Conservation (phyloP, 2,113 vertebrate genomes). For the Trinectes maculatus region DNA sequence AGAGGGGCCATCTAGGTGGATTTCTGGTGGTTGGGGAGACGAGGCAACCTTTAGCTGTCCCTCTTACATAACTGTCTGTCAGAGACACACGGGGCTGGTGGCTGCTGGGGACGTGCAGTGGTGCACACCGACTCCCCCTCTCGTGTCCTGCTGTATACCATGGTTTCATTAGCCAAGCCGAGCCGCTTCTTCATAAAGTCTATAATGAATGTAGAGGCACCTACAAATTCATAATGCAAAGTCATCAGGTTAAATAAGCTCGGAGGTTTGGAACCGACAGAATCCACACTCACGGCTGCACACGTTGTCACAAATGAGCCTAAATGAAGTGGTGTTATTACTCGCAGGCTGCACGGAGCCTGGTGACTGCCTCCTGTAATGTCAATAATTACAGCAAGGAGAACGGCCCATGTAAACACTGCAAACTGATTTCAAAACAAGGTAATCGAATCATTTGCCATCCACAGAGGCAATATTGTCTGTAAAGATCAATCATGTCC, state of each 20-base stretch:
- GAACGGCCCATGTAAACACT: constrained; percentile 32
- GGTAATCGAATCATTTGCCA: constrained; percentile 56
- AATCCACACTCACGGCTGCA: constrained; percentile 1
- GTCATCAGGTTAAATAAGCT: constrained; percentile 26
- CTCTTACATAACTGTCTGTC: constrained; percentile 73
- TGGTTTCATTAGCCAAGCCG: constrained; percentile 43
- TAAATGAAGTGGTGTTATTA: constrained; percentile 24
- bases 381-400: constrained; percentile 45
- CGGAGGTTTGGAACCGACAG: constrained; percentile 20
- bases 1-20: constrained; percentile 49
- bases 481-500: constrained; percentile 46
- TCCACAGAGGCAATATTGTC: constrained; percentile 48
- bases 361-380: constrained; percentile 4
- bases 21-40: constrained; percentile 68
- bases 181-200: constrained; percentile 30
- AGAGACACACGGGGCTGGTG: constrained; percentile 40
- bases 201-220: constrained; percentile 20
- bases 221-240: constrained; percentile 38
- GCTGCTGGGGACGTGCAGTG: constrained; percentile 44
- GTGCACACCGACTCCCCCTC: constrained; percentile 43
- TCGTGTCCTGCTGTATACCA: constrained; percentile 28
- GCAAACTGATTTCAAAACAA: constrained; percentile 50
- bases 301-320: constrained; percentile 25
- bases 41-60: constrained; percentile 67
- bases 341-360: constrained; percentile 2